Base-by-base conservation (phyloP, 2,113 vertebrate species). In the Plestiodon gilberti region DNA sequence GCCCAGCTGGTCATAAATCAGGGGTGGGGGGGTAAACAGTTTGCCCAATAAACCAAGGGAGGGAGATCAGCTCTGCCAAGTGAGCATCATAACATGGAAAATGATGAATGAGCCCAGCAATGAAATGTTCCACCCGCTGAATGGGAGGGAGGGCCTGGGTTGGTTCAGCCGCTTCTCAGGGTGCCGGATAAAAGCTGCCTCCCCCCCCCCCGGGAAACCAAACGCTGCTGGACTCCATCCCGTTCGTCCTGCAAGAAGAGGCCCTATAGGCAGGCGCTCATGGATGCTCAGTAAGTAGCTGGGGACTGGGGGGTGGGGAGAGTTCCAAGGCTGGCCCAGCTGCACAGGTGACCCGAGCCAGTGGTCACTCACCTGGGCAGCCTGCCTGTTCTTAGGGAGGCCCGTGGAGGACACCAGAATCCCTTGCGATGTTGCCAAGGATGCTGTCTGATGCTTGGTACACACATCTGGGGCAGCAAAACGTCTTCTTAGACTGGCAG, bases 131-230 rank as follows among this genome's bases (percentile, higher is more conserved):
- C 55, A 59, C 15, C 3, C 6, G 18, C 6, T 15, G 22, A 40
- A 48, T 1, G n/a, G n/a, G n/a, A n/a, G n/a, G 14, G 48, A 13
- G 52, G 30, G 25, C 3, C 13, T 33, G 14, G 57, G 25, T 76
- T 64, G 82, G 33, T 30, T 30, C n/a, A 59, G 25, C 13, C 1
- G 82, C 2, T 52, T 52, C 75, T 28, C 18, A 0, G 83, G 88
- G 40, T 0, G 0, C 13, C 3, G 62, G 80, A 91, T 81, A 89
- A 91, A 75, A 7, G 0, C 82, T 48, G 43, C 64, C 40, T 59
- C 40, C 38, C 75, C 82, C 1, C 0, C 2, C 1, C 0, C 80
- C 0, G 0, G 40, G 80, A 52, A 1, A 1, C 0, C 75, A 14
- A 13, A 65, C 28, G n/a, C 73, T n/a, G 43, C 52, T 40, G 0